Evolutionary conservation across 1,140 invertebrate genomes (phyloP), one percentile per base, ranked within the genome.

Genomic region (Marisa cornuarietis): DNA sequence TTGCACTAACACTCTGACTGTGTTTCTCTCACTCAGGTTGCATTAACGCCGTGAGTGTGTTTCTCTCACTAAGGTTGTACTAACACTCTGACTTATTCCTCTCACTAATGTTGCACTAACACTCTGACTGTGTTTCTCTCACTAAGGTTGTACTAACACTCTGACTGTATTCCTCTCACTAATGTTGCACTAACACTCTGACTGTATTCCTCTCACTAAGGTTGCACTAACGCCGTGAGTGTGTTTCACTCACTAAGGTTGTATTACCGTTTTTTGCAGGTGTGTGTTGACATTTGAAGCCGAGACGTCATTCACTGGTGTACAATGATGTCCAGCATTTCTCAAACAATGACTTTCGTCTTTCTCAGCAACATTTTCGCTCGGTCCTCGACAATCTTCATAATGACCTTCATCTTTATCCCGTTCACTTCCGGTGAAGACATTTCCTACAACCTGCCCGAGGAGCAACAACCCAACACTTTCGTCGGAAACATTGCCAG

Each of bases 401-500:
- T 31, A 2, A 20, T 52, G 16, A 14, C 51, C 26, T 16, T 68
- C 6, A 16, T 54, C n/a, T 14, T 54, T 4, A 0, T 68, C n/a
- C 76, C 76, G 20, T 66, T 20, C 9, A n/a, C 66, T 1, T 68
- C 10, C 5, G 72, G 49, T 49, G 76, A 81, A 54, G 84, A 85
- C 62, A 71, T 81, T 22, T 71, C 54, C 42, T 86, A 86, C 79
- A 75, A 66, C 26, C 75, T 85, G 26, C 7, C 66, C 10, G 85
- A 86, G 61, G 82, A 85, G 76, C 69, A 76, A 66, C 58, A 80
- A 4, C 62, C 77, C 3, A 61, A 68, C 49, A 71, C 79, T 14
- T 83, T 82, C 52, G 76, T 88, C 6, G 87, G 87, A 62, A 84
- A 88, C 78, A 81, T 88, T 14, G 82, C 83, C 4, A 72, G 83